Conservation (phyloP, 2,113 vertebrate genomes). For the Sclerurus mexicanus region DNA sequence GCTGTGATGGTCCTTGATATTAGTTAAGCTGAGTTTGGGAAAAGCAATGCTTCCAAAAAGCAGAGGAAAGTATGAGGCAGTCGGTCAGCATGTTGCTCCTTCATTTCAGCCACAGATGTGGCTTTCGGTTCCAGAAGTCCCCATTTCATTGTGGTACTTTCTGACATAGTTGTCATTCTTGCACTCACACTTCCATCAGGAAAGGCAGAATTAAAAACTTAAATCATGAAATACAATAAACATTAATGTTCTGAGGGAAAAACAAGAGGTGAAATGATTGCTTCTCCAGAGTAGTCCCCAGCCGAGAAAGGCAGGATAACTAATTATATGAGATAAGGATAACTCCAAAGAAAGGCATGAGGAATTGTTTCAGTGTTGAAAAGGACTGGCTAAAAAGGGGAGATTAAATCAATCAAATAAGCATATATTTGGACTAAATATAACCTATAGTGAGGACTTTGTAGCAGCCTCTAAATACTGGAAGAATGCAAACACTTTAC, state of each 20-base stretch:
- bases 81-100: accelerated
- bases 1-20: background rate
- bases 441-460: background rate
- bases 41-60: background rate
- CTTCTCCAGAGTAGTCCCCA: background rate
- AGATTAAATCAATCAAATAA: background rate
- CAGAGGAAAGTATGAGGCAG: background rate
- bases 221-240: background rate
- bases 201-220: slow-evolving; percentile 5
- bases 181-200: background rate
- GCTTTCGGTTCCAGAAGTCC: background rate
- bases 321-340: background rate
- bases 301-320: background rate
- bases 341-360: background rate
- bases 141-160: accelerated
- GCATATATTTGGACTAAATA: background rate
- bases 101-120: background rate
- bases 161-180: background rate
- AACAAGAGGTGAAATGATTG: background rate
- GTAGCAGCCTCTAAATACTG: background rate
- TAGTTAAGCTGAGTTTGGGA: background rate
- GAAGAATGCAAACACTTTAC: background rate
- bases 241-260: background rate
- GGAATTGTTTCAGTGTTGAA: background rate
- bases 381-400: background rate